Base-by-base conservation (phyloP, 2,888 invertebrate genomes). In the Busseola fusca region DNA sequence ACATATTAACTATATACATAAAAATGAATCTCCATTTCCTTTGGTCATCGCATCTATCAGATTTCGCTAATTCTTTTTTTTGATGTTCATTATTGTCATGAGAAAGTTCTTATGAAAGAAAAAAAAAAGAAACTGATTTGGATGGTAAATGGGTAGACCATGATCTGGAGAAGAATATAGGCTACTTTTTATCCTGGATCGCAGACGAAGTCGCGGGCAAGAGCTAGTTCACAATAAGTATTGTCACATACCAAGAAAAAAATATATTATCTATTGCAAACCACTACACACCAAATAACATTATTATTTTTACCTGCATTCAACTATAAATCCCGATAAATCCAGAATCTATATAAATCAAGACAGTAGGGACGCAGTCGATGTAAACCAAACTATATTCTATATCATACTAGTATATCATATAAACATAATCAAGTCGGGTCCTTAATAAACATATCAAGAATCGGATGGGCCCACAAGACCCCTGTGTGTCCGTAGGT, bases 391-490 rank as follows among this genome's bases (percentile, higher is more conserved):
- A 74, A 74, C 78, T 73, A 68, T 69, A 70, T 72, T 64, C 62
- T 64, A 80, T 77, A 76, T 84, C 34, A 34, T 34, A 34, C 34
- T 34, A 34, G 34, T 64, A 80, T 77, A 76, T 83, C 74, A 83
- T 86, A 85, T 84, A 84, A 87, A 88, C 82, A 88, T 87, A 87
- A 90, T 89, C 86, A 87, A 86, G 83, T 80, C 70, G 72, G 81
- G 83, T 88, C 89, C 82, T 89, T 92, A 92, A 93, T 92, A 93
- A 92, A 93, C 93, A 93, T 90, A 93, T 92, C 92, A 88, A 88
- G 90, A 90, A 89, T 89, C 86, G 84, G 84, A 83, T 82, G 83
- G 86, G 87, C 85, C 85, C 82, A 82, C 87, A 79, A 84, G 87
- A 86, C 85, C 85, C 84, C 84, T 64, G 84, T 66, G 63, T 21